Percentiles rank a stretch among this genome's conserved stretches.
Conservation (phyloP, 2,888 invertebrate genomes). For the Leucozona laternaria region DNA sequence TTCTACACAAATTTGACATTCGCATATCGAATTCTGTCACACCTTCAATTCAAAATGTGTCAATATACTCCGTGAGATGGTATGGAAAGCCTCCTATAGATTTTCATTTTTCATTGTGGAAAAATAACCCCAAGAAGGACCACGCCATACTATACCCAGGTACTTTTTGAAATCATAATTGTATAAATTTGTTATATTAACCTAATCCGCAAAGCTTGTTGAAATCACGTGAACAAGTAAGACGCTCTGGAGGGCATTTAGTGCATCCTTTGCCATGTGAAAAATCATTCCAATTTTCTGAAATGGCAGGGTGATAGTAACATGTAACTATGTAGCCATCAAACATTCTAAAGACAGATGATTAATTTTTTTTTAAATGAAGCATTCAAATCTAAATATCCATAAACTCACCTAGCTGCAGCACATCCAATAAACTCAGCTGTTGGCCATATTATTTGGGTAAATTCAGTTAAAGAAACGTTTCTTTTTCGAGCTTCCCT, state of each 20-base stretch:
- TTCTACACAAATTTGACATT: too few species aligned
- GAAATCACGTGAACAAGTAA: conserved; percentile 75
- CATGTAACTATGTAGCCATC: conserved; percentile 69
- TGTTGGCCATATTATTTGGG: conserved; percentile 77
- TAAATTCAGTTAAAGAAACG: conserved; percentile 59
- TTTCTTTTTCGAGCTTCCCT: conserved; percentile 12
- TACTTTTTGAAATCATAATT: background rate
- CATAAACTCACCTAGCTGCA: conserved; percentile 66
- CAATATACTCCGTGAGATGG: too few species aligned
- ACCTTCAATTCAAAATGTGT: too few species aligned
- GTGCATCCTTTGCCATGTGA: conserved; percentile 48
- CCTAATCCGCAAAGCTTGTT: conserved; percentile 78
- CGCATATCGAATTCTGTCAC: too few species aligned
- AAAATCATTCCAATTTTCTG: conserved; percentile 29
- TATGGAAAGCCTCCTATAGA: too few species aligned
- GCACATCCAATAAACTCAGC: conserved; percentile 78
- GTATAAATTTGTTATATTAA: conserved; percentile 24
- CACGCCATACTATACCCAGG: too few species aligned
- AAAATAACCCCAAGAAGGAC: too few species aligned
- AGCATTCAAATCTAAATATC: background rate
- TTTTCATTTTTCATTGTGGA: too few species aligned
- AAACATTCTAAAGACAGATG: conserved; percentile 62
- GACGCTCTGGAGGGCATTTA: conserved; percentile 57
- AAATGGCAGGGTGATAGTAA: conserved; percentile 70
- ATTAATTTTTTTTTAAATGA: background rate